Conservation (phyloP, 1,140 invertebrate genomes). For the Luehdorfia chinensis region DNA sequence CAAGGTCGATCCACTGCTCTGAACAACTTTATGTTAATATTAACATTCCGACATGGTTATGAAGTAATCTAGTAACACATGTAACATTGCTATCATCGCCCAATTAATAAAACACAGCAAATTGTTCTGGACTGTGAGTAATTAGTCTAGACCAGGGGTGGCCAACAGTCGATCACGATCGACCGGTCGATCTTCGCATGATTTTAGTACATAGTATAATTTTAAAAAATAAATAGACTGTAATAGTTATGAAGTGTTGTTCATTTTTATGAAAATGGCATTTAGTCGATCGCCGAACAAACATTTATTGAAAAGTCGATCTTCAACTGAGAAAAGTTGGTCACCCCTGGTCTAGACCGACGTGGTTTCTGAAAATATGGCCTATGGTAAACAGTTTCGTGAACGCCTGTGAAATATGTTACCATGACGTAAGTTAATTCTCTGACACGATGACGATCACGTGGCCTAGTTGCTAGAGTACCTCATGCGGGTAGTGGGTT, state of each 20-base stretch:
- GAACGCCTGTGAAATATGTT: not conserved
- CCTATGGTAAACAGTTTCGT: conserved; percentile 23
- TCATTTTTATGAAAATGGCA: no score
- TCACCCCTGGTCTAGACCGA: no score
- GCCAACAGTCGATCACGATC: no score
- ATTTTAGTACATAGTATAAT: no score
- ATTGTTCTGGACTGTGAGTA: conserved; percentile 17
- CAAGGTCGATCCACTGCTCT: not conserved
- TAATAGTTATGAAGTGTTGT: no score
- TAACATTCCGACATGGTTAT: conserved; percentile 2
- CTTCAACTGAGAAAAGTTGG: no score
- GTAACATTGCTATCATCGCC: conserved; percentile 2
- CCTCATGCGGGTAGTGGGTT: no score
- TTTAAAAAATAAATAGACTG: no score
- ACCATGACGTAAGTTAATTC: conserved; percentile 3
- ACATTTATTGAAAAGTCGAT: no score
- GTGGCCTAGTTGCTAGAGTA: no score
- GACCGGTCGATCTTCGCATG: no score
- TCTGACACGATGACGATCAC: not conserved
- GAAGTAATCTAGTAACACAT: conserved; percentile 6
- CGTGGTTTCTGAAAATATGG: conserved; percentile 18
- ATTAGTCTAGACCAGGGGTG: conserved; percentile 27
- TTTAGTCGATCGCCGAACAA: no score
- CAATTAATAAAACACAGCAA: not conserved
- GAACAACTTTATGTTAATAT: not conserved